These are phyloP conservation scores for Ranitomeya variabilis DNA, from an alignment of 2,113 vertebrate species.

Conservation along the genomic window DNA sequence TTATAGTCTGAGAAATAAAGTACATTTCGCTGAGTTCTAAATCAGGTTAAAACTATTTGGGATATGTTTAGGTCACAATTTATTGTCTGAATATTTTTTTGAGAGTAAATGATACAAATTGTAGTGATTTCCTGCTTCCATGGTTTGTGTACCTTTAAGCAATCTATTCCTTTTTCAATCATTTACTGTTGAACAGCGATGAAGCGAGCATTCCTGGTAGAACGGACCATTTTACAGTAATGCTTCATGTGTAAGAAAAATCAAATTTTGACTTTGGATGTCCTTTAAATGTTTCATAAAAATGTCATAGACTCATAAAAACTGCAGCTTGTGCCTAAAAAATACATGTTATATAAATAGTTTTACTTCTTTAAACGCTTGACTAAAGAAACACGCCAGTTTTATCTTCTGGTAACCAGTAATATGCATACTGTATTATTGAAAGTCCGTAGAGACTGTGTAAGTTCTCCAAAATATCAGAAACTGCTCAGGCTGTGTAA, in stretches of 20 bases:
- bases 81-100: too few species aligned
- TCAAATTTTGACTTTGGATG: conserved; percentile 14
- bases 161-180: background rate
- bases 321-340: conserved; percentile 34
- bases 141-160: background rate
- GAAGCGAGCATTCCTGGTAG: background rate
- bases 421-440: conserved; percentile 50
- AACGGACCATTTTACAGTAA: conserved; percentile 18
- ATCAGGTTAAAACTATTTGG: too few species aligned
- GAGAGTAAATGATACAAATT: too few species aligned
- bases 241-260: conserved; percentile 11
- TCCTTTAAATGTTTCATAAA: conserved; percentile 47
- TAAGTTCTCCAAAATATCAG: conserved; percentile 39
- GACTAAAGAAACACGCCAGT: conserved; percentile 44
- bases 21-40: too few species aligned
- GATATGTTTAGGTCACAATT: too few species aligned
- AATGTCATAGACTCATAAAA: conserved; percentile 37
- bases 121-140: background rate
- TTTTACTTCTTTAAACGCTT: conserved; percentile 54
- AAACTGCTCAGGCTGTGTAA: conserved; percentile 42
- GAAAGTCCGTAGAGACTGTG: conserved; percentile 42
- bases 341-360: conserved; percentile 49
- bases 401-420: conserved; percentile 49
- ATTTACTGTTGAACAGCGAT: background rate
- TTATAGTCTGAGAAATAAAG: too few species aligned